Base-by-base conservation (phyloP, 2,797 vertebrate genomes). In the Bovichtus variegatus region DNA sequence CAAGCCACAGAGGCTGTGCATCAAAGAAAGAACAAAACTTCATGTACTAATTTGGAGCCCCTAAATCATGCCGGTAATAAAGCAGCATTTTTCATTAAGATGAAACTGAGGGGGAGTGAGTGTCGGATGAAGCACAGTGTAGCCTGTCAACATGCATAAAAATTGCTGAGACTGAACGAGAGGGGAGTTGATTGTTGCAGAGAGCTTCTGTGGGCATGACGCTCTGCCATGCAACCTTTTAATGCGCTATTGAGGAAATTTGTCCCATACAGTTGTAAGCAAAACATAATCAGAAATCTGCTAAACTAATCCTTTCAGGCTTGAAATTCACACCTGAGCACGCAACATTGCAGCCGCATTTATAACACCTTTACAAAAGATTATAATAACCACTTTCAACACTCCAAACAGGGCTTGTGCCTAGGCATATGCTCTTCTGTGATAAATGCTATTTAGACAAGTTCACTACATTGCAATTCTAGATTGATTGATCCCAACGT, bases 321-420 rank as follows among this genome's bases (percentile, higher is more conserved):
- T 69, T 34, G 25, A 82, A 78, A 89, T 81, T 87, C 76, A 86
- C 83, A 90, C 86, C 86, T 85, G 83, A 86, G 68, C 82, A 76
- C 2, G 25, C 71, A 63, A 60, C 29, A 66, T 41, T 67, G 60
- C 71, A 59, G 29, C 15, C 70, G 55, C 51, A 78, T 80, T 83
- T 76, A 72, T 50, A 87, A 81, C 71, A 43, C 64, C 44, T 81
- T 87, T 80, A 53, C 78, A 75, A 86, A 70, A 43, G 44, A 81
- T 76, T 81, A 83, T 2, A 75, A 80, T 68, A 80, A 82, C 51
- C 53, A 63, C 55, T 46, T 70, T 75, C 47, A 74, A 29, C 68
- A n/a, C 67, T n/a, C 11, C 50, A 47, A 59, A 8, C 58, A 61
- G 53, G 44, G 49, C 58, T 8, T 6, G 18, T 54, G 38, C 19